Base-by-base conservation (phyloP, 2,113 vertebrate genomes). In the Tragelaphus strepsiceros region DNA sequence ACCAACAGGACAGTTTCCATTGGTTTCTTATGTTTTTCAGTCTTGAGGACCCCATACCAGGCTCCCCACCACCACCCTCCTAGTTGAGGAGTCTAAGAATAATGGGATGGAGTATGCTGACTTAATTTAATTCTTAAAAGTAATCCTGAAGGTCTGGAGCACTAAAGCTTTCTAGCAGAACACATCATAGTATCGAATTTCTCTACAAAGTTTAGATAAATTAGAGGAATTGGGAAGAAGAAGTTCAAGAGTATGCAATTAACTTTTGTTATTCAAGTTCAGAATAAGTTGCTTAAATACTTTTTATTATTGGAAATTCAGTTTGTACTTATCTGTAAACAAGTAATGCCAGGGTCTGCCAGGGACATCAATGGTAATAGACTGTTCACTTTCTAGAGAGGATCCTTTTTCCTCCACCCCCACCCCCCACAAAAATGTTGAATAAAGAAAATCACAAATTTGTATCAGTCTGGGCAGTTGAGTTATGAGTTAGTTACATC, bases 1-100 rank as follows among this genome's bases (percentile, higher is more conserved):
- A 95, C 89, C 96, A 94, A 87, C 54, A 98, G 96, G 94, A 30
- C 85, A 49, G 92, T 81, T 80, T 88, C 49, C 56, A 12, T 53
- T 80, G 53, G 22, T 59, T 87, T 93, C 30, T 87, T n/a, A 22
- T 0, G 21, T 35, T 3, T 49, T 26, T 4, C 10, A 9, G 59
- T 32, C 64, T 24, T 35, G 21, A 67, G 83, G 51, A 43, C 5
- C 3, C 15, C 82, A 67, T 7, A 53, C 13, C 9, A 24, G 74
- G 24, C 82, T 85, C 43, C 61, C 24, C 16, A 84, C 19, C 17
- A 24, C 62, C 30, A 54, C 19, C 0, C 43, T 30, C 61, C 67
- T 4, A 21, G n/a, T 24, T n/a, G 46, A 56, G 62, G 51, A 58
- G 17, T 78, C 51, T 64, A 53, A 97, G 61, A 14, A 51, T 90